phyloP scores from a whole-genome alignment of 2,888 invertebrate genomes.

The Cryptophagus acutangulus region DNA sequence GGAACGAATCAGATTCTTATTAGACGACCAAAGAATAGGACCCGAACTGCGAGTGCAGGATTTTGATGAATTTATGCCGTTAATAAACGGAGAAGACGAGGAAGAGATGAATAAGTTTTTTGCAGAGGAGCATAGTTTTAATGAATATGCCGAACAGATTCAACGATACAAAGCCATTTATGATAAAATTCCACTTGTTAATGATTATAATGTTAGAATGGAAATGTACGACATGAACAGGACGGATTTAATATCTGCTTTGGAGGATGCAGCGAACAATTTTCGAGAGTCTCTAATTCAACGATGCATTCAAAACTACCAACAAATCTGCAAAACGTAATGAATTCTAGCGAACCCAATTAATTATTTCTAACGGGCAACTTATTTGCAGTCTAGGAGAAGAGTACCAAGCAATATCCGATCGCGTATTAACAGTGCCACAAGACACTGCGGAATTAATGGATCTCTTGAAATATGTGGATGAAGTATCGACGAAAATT shows the following conservation, averaged over 20 bases:
- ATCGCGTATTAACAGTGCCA: conserved; percentile 73
- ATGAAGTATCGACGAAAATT: conserved; percentile 66
- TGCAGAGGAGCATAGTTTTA: conserved; percentile 58
- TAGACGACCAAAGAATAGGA: conserved; percentile 68
- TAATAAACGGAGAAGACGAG: conserved; percentile 72
- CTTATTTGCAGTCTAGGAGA: conserved; percentile 63
- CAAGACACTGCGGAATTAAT: conserved; percentile 81
- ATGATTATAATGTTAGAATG: conserved; percentile 65
- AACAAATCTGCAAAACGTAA: conserved; percentile 69
- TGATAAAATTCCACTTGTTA: conserved; percentile 54
- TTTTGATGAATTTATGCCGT: conserved; percentile 72
- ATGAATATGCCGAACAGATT: conserved; percentile 59
- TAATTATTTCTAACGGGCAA: conserved; percentile 1
- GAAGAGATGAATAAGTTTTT: conserved; percentile 64
- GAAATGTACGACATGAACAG: conserved; percentile 85
- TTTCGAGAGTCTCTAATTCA: conserved; percentile 66
- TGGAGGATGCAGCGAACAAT: conserved; percentile 64
- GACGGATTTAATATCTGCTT: conserved; percentile 65
- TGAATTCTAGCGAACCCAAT: background rate
- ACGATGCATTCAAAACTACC: conserved; percentile 76
- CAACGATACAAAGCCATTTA: conserved; percentile 60
- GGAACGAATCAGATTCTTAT: conserved; percentile 55
- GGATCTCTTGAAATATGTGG: conserved; percentile 72
- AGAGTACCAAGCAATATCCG: conserved; percentile 77
- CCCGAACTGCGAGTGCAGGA: conserved; percentile 70